Percentiles rank a stretch among this genome's conserved stretches.
Conservation (phyloP, 2,113 vertebrate genomes). For the Scopus umbretta region DNA sequence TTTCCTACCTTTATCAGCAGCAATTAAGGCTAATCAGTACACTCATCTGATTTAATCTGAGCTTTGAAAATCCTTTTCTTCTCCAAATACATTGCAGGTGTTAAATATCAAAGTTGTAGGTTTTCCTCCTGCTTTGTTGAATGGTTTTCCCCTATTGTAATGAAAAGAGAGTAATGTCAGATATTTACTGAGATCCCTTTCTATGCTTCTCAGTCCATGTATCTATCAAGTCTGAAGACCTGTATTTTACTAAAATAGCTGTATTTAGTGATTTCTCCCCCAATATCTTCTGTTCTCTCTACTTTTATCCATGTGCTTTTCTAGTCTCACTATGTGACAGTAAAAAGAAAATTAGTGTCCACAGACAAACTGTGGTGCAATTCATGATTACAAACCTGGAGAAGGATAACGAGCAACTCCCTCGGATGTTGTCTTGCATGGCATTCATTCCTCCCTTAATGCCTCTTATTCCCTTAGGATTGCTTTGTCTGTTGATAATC, state of each 20-base stretch:
- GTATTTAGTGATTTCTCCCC: neutral
- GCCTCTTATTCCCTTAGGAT: neutral
- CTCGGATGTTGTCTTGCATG: neutral
- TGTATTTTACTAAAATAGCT: neutral
- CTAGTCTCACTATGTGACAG: neutral
- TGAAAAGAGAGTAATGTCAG: neutral
- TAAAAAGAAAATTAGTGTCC: neutral
- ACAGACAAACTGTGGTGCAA: neutral
- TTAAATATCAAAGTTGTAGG: neutral
- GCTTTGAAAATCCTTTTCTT: neutral
- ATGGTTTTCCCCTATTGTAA: neutral
- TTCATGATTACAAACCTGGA: neutral
- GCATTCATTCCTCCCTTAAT: neutral
- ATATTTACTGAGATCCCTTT: neutral
- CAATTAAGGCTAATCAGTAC: neutral
- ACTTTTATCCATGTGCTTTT: neutral
- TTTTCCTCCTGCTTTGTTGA: neutral
- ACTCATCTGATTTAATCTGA: neutral
- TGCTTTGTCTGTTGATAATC: neutral
- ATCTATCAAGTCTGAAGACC: neutral
- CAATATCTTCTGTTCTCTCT: neutral
- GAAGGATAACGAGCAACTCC: neutral
- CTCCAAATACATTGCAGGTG: neutral
- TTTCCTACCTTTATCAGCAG: neutral
- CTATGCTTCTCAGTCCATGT: neutral